These are phyloP conservation scores for Cyanoderma ruficeps DNA, from an alignment of 2,113 vertebrate species.

Conservation along the genomic window DNA sequence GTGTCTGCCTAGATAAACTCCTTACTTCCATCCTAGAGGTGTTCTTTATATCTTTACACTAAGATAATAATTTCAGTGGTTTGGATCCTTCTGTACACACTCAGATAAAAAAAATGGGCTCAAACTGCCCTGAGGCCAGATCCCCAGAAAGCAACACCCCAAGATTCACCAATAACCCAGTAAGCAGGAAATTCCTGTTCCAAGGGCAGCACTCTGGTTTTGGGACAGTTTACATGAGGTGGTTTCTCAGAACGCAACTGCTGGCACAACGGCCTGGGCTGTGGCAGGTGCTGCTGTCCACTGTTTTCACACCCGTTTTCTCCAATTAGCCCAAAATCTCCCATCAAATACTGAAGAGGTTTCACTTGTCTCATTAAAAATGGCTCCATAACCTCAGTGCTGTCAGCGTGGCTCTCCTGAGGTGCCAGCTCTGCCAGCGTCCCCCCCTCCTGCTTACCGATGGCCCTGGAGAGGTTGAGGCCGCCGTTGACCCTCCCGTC, in stretches of 20 bases:
- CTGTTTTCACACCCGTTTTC: accelerated
- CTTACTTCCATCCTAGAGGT: background rate
- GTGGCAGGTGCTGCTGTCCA: background rate
- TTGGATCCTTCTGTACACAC: background rate
- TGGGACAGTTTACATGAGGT: background rate
- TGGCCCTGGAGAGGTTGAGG: constrained; percentile 95
- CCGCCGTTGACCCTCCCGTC: constrained; percentile 96
- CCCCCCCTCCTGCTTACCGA: constrained; percentile 77
- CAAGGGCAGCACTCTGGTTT: background rate
- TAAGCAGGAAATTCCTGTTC: background rate
- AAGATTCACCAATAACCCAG: background rate
- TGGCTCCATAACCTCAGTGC: background rate
- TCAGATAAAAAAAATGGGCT: background rate
- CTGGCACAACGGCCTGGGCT: background rate
- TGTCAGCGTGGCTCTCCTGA: accelerated
- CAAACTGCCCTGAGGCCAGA: background rate
- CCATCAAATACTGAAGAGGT: background rate
- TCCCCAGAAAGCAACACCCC: background rate
- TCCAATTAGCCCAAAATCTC: background rate
- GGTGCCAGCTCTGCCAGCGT: background rate
- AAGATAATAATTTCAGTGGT: background rate
- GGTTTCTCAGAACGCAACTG: background rate
- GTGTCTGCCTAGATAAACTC: background rate
- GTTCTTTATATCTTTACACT: background rate
- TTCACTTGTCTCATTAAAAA: background rate